Evolutionary conservation across 2,888 invertebrate species (phyloP), one percentile per base, ranked within the genome.

Genomic region (Volucella inflata): DNA sequence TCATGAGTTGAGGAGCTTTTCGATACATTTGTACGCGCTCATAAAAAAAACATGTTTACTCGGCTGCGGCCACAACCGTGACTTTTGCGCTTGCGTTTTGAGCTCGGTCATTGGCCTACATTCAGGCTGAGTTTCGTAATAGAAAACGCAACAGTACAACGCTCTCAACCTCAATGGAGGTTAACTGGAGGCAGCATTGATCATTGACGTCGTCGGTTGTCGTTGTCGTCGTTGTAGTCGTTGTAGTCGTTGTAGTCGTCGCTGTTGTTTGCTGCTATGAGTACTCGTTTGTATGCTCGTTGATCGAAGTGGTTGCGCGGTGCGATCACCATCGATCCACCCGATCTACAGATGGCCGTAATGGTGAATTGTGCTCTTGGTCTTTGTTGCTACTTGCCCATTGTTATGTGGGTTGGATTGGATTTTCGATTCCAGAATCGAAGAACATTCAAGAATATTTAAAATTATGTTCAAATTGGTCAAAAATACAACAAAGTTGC

Each of bases 111-210:
- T 89, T 88, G 89, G 87, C 88, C 88, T 68, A 89, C 88, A 89
- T 89, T 89, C 88, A 83, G 85, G 76, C 85, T 62, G 77, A 88
- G 87, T 89, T 88, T 89, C 88, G 87, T 88, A 89, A 89, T 89
- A 89, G 89, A 89, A 89, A 88, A 88, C 88, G 88, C 88, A 88
- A 88, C 88, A 88, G 88, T 88, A 88, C 88, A 89, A 87, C 88
- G 88, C 87, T 88, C 88, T 88, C 82, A 87, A 87, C 87, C 80
- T 87, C 88, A 87, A 88, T 87, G 87, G 88, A 88, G 88, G 87
- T 88, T 88, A 88, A 84, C 87, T 85, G 83, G 79, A 75, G 79
- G 72, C 71, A 64, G 83, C 72, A 48, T 78, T 84, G 75, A 80
- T 42, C 71, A 40, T 44, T 17, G 46, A 71, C 60, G 51, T 74